Conservation (phyloP, 2,797 vertebrate species). For the Champsocephalus esox region DNA sequence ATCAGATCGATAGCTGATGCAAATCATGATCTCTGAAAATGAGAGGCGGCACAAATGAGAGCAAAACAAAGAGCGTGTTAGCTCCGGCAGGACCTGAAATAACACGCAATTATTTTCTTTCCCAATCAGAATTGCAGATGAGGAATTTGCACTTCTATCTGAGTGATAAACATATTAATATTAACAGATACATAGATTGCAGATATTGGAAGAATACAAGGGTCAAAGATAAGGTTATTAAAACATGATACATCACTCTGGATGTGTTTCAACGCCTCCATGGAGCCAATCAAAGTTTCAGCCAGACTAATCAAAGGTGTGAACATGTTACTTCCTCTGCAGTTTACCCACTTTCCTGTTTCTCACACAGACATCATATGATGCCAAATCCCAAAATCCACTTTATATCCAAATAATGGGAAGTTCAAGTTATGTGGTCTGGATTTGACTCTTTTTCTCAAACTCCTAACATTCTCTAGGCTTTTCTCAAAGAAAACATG, state of each 20-base stretch:
- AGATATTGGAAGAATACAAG: not conserved
- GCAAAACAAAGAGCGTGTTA: slow-evolving; percentile 17
- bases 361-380: too few relatives aligned
- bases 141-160: slow-evolving; percentile 4
- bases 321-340: slow-evolving; percentile 40
- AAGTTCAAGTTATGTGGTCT: too few relatives aligned
- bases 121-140: slow-evolving; percentile 38
- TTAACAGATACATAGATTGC: not conserved
- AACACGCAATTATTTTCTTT: not conserved
- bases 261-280: not conserved
- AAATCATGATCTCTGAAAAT: slow-evolving; percentile 43
- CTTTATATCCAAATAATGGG: too few relatives aligned
- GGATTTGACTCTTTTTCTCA: too few relatives aligned
- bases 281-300: slow-evolving; percentile 21
- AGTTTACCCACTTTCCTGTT: not conserved
- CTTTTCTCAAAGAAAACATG: too few relatives aligned
- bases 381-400: too few relatives aligned
- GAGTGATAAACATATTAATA: slow-evolving; percentile 7
- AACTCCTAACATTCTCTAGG: too few relatives aligned
- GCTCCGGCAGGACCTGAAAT: not conserved
- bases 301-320: slow-evolving; percentile 50
- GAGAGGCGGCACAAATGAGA: slow-evolving; percentile 24
- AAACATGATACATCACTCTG: not conserved
- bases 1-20: slow-evolving; percentile 63
- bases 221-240: not conserved